Evolutionary conservation across 2,797 vertebrate species (phyloP).

Genomic region (Sebastes umbrosus): DNA sequence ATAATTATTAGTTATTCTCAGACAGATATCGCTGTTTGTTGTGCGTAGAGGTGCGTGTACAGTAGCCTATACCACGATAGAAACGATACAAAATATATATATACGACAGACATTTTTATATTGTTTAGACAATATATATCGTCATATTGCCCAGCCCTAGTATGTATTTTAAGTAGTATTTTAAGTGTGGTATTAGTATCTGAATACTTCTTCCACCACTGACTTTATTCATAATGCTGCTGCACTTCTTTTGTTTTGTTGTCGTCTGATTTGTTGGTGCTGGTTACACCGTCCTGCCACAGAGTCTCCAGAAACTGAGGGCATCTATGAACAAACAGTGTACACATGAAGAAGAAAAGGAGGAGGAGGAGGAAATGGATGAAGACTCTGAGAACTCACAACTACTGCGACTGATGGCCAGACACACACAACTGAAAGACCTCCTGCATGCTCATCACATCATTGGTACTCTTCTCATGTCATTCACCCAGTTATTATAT

Average conservation of each 20-base stretch:
- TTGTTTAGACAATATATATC: too few species aligned
- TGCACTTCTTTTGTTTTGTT: background rate
- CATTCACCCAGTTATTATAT: background rate
- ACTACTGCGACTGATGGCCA: constrained; percentile 72
- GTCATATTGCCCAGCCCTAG: too few species aligned
- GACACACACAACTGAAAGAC: constrained; percentile 73
- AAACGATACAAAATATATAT: too few species aligned
- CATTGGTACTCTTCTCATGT: constrained; percentile 80
- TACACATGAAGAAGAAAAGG: constrained; percentile 25
- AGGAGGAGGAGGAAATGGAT: constrained; percentile 44
- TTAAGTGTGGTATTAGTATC: background rate
- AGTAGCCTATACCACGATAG: too few species aligned
- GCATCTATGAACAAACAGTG: constrained; percentile 40
- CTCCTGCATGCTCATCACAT: constrained; percentile 82
- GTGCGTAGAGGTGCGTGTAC: too few species aligned
- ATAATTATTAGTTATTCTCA: too few species aligned
- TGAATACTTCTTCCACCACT: background rate
- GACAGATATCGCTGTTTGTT: too few species aligned
- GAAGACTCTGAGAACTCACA: constrained; percentile 41
- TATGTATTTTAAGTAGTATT: too few species aligned
- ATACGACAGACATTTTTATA: too few species aligned
- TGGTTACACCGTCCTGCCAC: background rate
- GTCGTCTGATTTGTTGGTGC: background rate
- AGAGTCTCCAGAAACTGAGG: constrained; percentile 65
- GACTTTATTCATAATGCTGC: background rate